Conservation (phyloP, 2,113 vertebrate species). For the Eretmochelys imbricata region DNA sequence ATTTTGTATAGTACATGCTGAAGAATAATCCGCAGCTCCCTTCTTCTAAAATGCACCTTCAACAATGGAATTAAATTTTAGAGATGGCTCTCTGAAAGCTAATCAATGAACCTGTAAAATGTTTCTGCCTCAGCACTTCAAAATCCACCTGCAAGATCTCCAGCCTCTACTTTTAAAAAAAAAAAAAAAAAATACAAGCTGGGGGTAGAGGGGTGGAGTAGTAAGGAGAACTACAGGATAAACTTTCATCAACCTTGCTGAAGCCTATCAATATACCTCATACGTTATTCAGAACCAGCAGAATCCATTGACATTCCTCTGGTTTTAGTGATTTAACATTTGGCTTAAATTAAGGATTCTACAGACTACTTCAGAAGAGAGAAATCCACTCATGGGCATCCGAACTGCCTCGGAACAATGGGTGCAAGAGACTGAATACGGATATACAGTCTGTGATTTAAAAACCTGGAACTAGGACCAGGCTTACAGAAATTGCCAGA, state of each 20-base stretch:
- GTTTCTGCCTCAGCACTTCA: not conserved
- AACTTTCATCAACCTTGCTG: not conserved
- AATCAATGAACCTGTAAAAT: not conserved
- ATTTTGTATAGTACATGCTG: not conserved
- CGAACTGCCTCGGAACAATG: not conserved
- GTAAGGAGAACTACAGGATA: not conserved
- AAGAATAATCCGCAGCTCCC: not conserved
- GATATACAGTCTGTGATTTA: not conserved
- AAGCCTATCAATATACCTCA: conserved; percentile 11
- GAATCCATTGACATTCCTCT: not conserved
- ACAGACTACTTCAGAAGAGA: not conserved
- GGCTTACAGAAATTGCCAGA: not conserved
- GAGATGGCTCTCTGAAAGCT: not conserved
- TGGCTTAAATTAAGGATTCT: not conserved
- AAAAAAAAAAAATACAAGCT: not conserved
- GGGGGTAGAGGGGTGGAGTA: not conserved
- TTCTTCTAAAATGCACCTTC: not conserved
- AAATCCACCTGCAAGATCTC: not conserved
- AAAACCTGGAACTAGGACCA: not conserved
- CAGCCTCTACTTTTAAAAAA: not conserved
- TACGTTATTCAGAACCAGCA: not conserved
- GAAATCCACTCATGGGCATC: conserved; percentile 1
- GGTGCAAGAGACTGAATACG: not conserved
- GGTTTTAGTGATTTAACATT: not conserved
- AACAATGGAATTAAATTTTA: not conserved